Conservation (phyloP, 2,113 vertebrate genomes). For the Riparia riparia region DNA sequence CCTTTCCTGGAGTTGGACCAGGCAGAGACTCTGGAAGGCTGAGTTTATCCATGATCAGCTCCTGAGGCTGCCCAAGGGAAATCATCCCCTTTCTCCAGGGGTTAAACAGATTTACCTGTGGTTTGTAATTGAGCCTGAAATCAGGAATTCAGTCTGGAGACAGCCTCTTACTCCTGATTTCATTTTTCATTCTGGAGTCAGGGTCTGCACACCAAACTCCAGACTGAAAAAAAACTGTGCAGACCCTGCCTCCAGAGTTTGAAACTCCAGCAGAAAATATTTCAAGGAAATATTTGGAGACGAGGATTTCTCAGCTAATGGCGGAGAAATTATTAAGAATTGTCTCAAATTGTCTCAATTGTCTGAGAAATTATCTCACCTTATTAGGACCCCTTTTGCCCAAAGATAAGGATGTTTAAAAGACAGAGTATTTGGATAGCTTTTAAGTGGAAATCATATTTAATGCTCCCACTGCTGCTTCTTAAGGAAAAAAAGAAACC, state of each 20-base stretch:
- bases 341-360: too few relatives aligned
- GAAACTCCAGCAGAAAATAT: not conserved
- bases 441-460: constrained; percentile 34
- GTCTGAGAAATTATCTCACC: too few relatives aligned
- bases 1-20: not conserved
- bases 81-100: not conserved
- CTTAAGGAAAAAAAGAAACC: not conserved
- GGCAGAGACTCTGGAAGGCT: not conserved
- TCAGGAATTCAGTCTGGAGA: not conserved
- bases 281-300: not conserved
- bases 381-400: not conserved
- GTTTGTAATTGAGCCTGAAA: not conserved
- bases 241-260: not conserved
- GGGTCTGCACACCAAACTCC: not conserved
- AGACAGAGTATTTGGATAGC: not conserved
- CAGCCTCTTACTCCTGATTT: not conserved
- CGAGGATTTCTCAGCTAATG: not conserved
- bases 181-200: not conserved
- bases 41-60: not conserved
- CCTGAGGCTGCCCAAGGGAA: not conserved
- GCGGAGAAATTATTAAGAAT: not conserved
- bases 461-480: not conserved
- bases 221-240: not conserved
- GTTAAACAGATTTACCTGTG: not conserved
- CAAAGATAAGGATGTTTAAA: not conserved